Evolutionary conservation across 2,888 invertebrate species (phyloP).

Genomic region (Eurytoma californica): DNA sequence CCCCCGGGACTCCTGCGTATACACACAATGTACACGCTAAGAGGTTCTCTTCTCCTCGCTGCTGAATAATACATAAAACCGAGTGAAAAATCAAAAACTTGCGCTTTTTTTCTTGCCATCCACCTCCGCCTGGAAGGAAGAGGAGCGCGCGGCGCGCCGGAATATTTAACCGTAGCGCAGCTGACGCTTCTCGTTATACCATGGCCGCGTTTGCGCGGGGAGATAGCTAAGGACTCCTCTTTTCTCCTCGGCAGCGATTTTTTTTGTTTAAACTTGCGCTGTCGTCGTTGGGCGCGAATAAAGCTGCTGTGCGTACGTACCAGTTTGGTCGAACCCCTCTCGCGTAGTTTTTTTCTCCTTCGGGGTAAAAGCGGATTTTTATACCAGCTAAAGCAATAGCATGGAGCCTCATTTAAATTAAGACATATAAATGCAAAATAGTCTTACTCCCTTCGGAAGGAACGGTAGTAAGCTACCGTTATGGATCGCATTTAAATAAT

Average conservation of each 20-base stretch:
- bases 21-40: neutral
- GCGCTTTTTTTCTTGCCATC: neutral
- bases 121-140: neutral
- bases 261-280: neutral
- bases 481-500: no score
- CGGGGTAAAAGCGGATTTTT: slow-evolving; percentile 4
- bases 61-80: slow-evolving; percentile 37
- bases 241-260: slow-evolving; percentile 13
- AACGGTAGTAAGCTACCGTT: no score
- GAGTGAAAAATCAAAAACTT: slow-evolving; percentile 28
- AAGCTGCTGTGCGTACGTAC: neutral
- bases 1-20: neutral
- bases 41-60: neutral
- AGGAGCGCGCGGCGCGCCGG: neutral
- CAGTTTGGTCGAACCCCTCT: slow-evolving; percentile 1
- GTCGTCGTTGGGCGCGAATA: neutral
- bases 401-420: slow-evolving; percentile 27
- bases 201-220: slow-evolving; percentile 11
- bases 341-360: neutral
- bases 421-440: slow-evolving; percentile 25
- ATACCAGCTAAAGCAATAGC: slow-evolving; percentile 1
- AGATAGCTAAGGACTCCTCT: slow-evolving; percentile 41
- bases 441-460: no score
- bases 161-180: slow-evolving; percentile 30
- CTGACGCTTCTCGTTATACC: slow-evolving; percentile 34